Evolutionary conservation across 2,797 vertebrate genomes (phyloP).

Genomic region (Podargus strigoides): DNA sequence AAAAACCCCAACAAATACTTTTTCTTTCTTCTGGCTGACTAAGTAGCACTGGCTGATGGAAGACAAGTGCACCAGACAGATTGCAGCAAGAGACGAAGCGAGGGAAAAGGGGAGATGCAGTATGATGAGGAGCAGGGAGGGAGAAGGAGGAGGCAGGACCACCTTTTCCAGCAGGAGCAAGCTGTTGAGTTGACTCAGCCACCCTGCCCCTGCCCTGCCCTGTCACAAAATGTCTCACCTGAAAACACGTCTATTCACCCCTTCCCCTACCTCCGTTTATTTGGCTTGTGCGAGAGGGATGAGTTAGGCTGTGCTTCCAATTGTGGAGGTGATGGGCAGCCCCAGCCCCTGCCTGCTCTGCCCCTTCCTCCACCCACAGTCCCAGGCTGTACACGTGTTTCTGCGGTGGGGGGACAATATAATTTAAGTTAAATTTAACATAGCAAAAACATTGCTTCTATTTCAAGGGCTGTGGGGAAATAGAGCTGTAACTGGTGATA

Average conservation of each 20-base stretch:
- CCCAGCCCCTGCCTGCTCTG: neutral
- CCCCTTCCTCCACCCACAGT: neutral
- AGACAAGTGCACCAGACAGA: neutral
- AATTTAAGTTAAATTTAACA: neutral
- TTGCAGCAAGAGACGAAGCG: neutral
- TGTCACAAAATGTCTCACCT: neutral
- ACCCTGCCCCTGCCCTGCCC: neutral
- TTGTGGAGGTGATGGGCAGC: neutral
- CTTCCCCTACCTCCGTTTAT: neutral
- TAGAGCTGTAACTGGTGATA: neutral
- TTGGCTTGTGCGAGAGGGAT: neutral
- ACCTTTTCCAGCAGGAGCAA: neutral
- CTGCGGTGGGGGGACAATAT: neutral
- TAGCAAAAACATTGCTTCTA: rapidly evolving
- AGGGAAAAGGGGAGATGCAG: neutral
- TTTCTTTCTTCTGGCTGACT: neutral
- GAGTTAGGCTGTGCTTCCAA: neutral
- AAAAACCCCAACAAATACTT: neutral
- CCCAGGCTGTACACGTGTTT: rapidly evolving
- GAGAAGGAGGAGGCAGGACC: neutral
- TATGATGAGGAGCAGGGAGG: neutral
- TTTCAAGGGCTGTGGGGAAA: neutral
- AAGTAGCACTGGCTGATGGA: neutral
- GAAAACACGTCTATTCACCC: neutral
- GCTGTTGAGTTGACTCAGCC: neutral